These are phyloP conservation scores for Benthosema pterotum DNA, from an alignment of 2,797 vertebrate species.

Conservation along the genomic window DNA sequence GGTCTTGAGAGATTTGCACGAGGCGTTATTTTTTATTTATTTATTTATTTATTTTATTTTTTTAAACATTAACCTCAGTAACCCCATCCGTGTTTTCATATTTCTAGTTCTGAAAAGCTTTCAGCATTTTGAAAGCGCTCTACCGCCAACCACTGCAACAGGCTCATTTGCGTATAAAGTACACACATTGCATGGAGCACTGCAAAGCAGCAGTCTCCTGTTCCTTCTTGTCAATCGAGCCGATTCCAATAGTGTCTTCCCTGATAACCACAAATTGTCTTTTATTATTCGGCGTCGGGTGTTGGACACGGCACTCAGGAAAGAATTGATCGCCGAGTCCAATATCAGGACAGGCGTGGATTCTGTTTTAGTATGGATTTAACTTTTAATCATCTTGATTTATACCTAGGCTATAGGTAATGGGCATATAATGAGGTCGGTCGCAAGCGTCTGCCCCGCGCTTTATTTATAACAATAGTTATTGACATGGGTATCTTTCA, in stretches of 20 bases:
- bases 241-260: background rate
- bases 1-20: too few species aligned
- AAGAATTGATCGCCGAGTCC: background rate
- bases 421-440: slow-evolving; percentile 56
- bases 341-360: slow-evolving; percentile 9
- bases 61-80: too few species aligned
- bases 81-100: too few species aligned
- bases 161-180: slow-evolving; percentile 3
- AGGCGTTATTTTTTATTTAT: too few species aligned
- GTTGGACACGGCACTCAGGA: background rate
- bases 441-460: slow-evolving; percentile 48
- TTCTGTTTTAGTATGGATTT: slow-evolving; percentile 26
- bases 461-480: slow-evolving; percentile 78
- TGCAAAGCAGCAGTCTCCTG: background rate
- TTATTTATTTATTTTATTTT: too few species aligned
- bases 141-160: background rate
- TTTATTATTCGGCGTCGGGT: background rate
- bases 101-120: background rate
- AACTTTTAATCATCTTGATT: slow-evolving; percentile 45
- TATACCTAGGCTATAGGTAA: slow-evolving; percentile 37
- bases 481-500: slow-evolving; percentile 72
- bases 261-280: background rate
- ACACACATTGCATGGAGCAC: background rate
- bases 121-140: slow-evolving; percentile 1
- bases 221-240: background rate